Evolutionary conservation across 30 jellyfish, hydroid and myxozoan genomes (phyloP).

Genomic region (Catostylus mosaicus): DNA sequence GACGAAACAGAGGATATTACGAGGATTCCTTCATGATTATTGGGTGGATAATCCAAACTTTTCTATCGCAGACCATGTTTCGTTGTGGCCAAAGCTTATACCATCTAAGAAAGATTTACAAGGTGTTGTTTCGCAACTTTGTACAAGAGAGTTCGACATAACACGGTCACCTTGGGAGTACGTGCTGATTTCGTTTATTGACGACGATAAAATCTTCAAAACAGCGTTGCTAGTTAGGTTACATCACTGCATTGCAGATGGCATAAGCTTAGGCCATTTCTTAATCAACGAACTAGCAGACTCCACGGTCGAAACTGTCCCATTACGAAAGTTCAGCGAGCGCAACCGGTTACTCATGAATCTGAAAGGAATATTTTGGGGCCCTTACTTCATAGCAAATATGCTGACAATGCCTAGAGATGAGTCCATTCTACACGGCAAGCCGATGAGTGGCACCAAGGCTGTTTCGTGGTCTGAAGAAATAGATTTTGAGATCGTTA

Average conservation of each 20-base stretch:
- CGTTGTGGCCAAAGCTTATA: slow-evolving; percentile 51
- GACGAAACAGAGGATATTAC: slow-evolving; percentile 25
- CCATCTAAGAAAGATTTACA: slow-evolving; percentile 32
- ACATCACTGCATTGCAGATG: slow-evolving; percentile 92
- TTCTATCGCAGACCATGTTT: slow-evolving; percentile 62
- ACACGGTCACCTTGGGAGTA: slow-evolving; percentile 85
- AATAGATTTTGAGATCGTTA: slow-evolving; percentile 56
- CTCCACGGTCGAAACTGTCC: slow-evolving; percentile 32
- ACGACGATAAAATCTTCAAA: slow-evolving; percentile 43
- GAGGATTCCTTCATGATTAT: slow-evolving; percentile 67
- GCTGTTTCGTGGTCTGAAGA: slow-evolving; percentile 82
- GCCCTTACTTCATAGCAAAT: slow-evolving; percentile 51
- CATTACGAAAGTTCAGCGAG: slow-evolving; percentile 72
- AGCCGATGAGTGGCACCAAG: slow-evolving; percentile 60
- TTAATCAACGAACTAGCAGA: slow-evolving; percentile 67
- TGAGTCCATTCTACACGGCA: slow-evolving; percentile 60
- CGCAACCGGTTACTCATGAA: slow-evolving; percentile 44
- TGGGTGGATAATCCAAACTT: slow-evolving; percentile 71
- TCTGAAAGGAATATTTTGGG: slow-evolving; percentile 70
- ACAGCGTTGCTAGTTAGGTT: slow-evolving; percentile 72
- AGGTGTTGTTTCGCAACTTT: slow-evolving; percentile 34
- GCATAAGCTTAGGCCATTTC: slow-evolving; percentile 67
- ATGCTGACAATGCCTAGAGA: slow-evolving; percentile 61
- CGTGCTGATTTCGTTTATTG: slow-evolving; percentile 54
- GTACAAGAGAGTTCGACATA: slow-evolving; percentile 51